phyloP scores from a whole-genome alignment of 2,888 invertebrate genomes.

The Euproctis similis region DNA sequence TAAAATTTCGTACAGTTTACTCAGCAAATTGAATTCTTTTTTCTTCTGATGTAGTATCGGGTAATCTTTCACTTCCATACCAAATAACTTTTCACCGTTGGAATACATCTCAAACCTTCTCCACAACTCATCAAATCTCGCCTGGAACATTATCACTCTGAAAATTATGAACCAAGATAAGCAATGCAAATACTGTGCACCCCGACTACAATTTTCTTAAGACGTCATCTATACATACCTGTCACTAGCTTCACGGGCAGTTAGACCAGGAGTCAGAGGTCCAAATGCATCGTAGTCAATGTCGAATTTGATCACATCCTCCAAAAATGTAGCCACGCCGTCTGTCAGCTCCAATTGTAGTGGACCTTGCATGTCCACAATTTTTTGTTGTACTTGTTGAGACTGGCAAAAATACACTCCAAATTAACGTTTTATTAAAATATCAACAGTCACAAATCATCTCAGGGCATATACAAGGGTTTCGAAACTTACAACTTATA shows the following conservation, averaged over 20 bases:
- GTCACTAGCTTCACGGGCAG: constrained; percentile 91
- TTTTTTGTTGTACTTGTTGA: constrained; percentile 80
- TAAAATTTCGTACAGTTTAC: constrained; percentile 84
- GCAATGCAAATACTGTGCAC: no score
- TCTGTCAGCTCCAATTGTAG: constrained; percentile 82
- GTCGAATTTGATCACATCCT: constrained; percentile 82
- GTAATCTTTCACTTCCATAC: constrained; percentile 88
- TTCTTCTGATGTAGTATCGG: constrained; percentile 86
- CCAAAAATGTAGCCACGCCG: constrained; percentile 80
- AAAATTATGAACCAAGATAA: neutral
- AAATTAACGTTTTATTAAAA: no score
- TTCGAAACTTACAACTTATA: no score
- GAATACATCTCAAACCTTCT: constrained; percentile 87
- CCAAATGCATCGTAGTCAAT: constrained; percentile 84
- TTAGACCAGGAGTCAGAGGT: constrained; percentile 88
- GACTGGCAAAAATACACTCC: no score
- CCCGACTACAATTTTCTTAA: no score
- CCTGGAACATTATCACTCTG: constrained; percentile 83
- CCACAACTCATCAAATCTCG: constrained; percentile 89
- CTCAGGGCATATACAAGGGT: no score
- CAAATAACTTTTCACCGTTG: constrained; percentile 89
- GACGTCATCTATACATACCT: no score
- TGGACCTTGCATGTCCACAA: constrained; percentile 85
- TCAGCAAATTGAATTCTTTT: constrained; percentile 88
- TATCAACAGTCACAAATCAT: no score